Base-by-base conservation (phyloP, 2,797 vertebrate species). In the Acipenser transmontanus region DNA sequence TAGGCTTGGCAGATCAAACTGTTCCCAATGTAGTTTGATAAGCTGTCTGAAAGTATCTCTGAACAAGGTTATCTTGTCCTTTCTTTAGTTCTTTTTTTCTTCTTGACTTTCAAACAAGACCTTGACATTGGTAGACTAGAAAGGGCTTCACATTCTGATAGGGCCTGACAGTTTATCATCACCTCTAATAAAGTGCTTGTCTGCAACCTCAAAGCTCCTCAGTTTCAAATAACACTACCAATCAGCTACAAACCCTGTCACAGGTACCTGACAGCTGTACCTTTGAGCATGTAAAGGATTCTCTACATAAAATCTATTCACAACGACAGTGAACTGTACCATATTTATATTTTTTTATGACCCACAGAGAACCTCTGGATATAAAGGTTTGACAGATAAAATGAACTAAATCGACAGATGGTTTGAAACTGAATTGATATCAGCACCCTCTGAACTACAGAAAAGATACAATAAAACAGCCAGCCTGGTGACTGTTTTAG, bases 71-170 rank as follows among this genome's bases (percentile, higher is more conserved):
- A 66, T 57, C 63, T 61, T 5, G 0, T 56, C 61, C 66, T 49
- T 61, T 48, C 57, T 51, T 61, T 34, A 12, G 51, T 9, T 63
- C 54, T 47, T 34, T 34, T 34, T 34, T 34, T 34, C 2, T 34
- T 34, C 34, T 1, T 4, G 34, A 34, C 17, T 51, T 50, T 64
- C 17, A 67, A 72, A 71, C 64, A 52, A 65, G 66, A 65, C 61
- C 64, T 66, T 64, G 72, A 72, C 68, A 60, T 57, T n/a, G 56
- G 48, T 62, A 9, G 59, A 70, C 50, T 70, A 66, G 48, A 51
- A 62, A 62, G 5, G 10, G 62, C 61, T 59, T 48, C 50, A 68
- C 14, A 65, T 68, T 51, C 34, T 60, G 56, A 62, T 65, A 48
- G 54, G 52, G 63, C 67, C 49, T 59, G 12, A 7, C 49, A 12